Conservation (phyloP, 2,888 invertebrate genomes). For the Tinea pellionella region DNA sequence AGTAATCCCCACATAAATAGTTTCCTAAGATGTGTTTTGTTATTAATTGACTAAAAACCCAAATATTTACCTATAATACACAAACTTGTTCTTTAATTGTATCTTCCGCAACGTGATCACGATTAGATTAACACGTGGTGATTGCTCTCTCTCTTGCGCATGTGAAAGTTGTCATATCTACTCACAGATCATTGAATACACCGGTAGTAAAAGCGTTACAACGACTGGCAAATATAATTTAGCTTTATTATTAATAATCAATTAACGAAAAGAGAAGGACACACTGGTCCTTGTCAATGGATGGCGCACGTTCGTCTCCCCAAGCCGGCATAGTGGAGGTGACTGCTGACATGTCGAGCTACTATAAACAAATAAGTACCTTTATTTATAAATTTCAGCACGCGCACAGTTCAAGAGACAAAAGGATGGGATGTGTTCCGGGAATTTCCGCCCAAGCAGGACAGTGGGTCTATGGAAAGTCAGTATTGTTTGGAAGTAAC, state of each 20-base stretch:
- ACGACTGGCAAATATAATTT: background rate
- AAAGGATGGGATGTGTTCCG: conserved; percentile 98
- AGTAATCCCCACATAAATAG: no score
- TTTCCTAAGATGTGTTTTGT: no score
- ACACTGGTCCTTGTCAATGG: no score
- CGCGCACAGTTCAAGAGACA: conserved; percentile 85
- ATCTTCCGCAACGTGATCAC: background rate
- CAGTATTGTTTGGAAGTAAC: conserved; percentile 88
- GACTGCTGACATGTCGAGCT: no score
- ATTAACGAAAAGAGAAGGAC: no score
- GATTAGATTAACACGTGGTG: conserved; percentile 23
- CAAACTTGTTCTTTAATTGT: background rate
- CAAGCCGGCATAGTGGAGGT: no score
- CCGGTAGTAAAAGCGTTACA: conserved; percentile 9
- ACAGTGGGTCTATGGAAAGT: conserved; percentile 89
- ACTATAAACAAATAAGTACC: no score
- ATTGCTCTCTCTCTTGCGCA: conserved; percentile 42
- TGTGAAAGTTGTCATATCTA: conserved; percentile 51
- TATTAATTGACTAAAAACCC: no score
- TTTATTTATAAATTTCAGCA: conserved; percentile 67
- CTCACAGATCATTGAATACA: background rate
- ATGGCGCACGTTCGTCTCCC: no score
- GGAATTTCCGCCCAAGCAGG: conserved; percentile 89
- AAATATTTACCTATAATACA: background rate
- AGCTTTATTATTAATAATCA: no score